phyloP scores from a whole-genome alignment of 2,113 vertebrate species.

The Entelurus aequoreus region DNA sequence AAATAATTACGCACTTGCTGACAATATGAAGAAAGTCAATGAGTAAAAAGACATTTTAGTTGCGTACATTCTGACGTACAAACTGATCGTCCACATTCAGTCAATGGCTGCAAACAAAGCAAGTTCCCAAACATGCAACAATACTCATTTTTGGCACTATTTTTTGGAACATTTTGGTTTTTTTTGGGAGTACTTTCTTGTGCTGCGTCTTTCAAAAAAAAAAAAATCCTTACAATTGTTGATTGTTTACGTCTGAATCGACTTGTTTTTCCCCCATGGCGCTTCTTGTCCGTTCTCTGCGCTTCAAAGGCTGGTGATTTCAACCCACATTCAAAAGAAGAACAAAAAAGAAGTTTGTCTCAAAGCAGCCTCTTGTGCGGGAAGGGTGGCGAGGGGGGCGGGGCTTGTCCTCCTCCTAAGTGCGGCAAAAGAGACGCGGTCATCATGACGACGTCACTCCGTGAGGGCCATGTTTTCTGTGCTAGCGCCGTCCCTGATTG shows the following conservation, averaged over 20 bases:
- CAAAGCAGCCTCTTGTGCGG: slow-evolving; percentile 49
- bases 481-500: slow-evolving; percentile 61
- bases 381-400: slow-evolving; percentile 5
- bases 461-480: slow-evolving; percentile 77
- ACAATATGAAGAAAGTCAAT: slow-evolving; percentile 38
- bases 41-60: slow-evolving; percentile 9
- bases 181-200: slow-evolving; percentile 45
- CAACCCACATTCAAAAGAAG: slow-evolving; percentile 51
- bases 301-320: slow-evolving; percentile 65
- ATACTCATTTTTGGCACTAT: slow-evolving; percentile 54
- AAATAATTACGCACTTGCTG: slow-evolving; percentile 53
- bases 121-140: slow-evolving; percentile 27
- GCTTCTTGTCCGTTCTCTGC: slow-evolving; percentile 24
- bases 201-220: slow-evolving; percentile 12
- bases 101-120: slow-evolving; percentile 22
- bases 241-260: slow-evolving; percentile 30
- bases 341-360: slow-evolving; percentile 37
- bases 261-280: neutral
- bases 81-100: slow-evolving; percentile 10
- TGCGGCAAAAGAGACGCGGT: slow-evolving; percentile 9
- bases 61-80: neutral
- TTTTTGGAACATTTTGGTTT: slow-evolving; percentile 51
- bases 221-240: slow-evolving; percentile 42
- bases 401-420: slow-evolving; percentile 11
- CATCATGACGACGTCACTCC: slow-evolving; percentile 56